A percentile compares a stretch with the other conserved stretches of the same genome.
Conservation (phyloP, 1,140 invertebrate genomes). For the Luehdorfia chinensis region DNA sequence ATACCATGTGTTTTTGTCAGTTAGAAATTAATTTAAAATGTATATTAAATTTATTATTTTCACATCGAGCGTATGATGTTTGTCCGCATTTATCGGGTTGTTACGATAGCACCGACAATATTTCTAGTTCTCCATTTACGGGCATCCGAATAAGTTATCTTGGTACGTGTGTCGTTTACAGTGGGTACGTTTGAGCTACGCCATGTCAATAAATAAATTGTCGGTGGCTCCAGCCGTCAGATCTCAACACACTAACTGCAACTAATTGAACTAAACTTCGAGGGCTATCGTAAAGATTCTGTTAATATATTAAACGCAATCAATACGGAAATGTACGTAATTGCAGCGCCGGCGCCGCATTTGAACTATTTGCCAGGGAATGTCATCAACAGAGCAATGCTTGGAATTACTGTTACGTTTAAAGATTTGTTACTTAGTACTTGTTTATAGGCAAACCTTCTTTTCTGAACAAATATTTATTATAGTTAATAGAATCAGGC, state of each 20-base stretch:
- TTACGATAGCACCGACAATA: conserved; percentile 40
- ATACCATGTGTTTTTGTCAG: conserved; percentile 10
- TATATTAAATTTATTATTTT: conserved; percentile 3
- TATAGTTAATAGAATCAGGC: too few relatives aligned
- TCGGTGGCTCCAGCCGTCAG: background rate
- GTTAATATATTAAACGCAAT: conserved; percentile 36
- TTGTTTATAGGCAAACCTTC: conserved; percentile 12
- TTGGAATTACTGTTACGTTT: conserved; percentile 11
- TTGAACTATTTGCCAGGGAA: conserved; percentile 10
- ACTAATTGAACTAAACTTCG: conserved; percentile 23
- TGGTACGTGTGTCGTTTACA: conserved; percentile 27
- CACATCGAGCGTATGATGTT: conserved; percentile 25
- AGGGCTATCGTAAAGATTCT: conserved; percentile 23
- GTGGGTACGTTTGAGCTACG: conserved; percentile 25
- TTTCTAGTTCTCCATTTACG: conserved; percentile 53
- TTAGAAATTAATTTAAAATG: conserved; percentile 9
- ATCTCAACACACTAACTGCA: conserved; percentile 16
- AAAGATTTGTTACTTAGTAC: conserved; percentile 5
- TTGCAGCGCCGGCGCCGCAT: conserved; percentile 18
- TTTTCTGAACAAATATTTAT: too few relatives aligned
- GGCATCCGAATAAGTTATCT: conserved; percentile 54
- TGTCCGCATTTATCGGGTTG: conserved; percentile 44
- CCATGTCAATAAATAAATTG: conserved; percentile 11
- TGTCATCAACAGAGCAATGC: conserved; percentile 7
- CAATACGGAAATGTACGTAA: conserved; percentile 26